Conservation (phyloP, 2,113 vertebrate species). For the Procavia capensis region DNA sequence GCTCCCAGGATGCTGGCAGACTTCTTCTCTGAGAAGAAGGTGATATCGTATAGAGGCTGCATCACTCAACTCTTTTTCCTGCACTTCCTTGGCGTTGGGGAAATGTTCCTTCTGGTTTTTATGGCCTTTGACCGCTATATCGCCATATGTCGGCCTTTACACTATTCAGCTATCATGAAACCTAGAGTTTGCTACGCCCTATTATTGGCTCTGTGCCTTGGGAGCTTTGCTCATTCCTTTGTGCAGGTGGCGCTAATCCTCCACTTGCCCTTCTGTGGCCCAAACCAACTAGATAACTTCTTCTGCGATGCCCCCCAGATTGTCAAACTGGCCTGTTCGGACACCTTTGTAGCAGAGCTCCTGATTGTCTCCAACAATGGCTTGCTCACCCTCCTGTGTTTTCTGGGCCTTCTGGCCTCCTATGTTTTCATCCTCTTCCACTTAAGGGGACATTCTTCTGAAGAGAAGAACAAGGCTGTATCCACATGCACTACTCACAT, state of each 20-base stretch:
- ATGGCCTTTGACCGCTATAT: conserved; percentile 85
- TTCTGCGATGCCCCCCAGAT: conserved; percentile 59
- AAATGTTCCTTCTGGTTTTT: conserved; percentile 66
- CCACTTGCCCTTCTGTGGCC: conserved; percentile 57
- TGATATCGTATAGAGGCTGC: conserved; percentile 58
- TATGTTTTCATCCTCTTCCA: conserved; percentile 22
- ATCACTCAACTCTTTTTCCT: conserved; percentile 72
- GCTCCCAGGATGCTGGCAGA: conserved; percentile 67
- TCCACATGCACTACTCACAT: conserved; percentile 70
- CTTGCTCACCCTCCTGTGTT: conserved; percentile 15
- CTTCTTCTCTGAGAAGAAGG: conserved; percentile 49
- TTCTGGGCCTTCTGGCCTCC: conserved; percentile 36
- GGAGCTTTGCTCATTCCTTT: conserved; percentile 50
- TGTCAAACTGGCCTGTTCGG: conserved; percentile 61
- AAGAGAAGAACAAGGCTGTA: conserved; percentile 32
- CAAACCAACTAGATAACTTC: conserved; percentile 69
- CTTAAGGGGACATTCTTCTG: background rate
- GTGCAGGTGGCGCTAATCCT: conserved; percentile 68
- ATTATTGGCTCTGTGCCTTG: conserved; percentile 72
- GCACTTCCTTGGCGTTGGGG: conserved; percentile 61
- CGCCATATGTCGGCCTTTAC: conserved; percentile 82
- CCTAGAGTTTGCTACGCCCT: conserved; percentile 46
- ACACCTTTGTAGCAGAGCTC: conserved; percentile 56
- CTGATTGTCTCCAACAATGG: conserved; percentile 62
- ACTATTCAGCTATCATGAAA: conserved; percentile 83